Conservation (phyloP, 2,888 invertebrate species). For the Petrolisthes cinctipes region DNA sequence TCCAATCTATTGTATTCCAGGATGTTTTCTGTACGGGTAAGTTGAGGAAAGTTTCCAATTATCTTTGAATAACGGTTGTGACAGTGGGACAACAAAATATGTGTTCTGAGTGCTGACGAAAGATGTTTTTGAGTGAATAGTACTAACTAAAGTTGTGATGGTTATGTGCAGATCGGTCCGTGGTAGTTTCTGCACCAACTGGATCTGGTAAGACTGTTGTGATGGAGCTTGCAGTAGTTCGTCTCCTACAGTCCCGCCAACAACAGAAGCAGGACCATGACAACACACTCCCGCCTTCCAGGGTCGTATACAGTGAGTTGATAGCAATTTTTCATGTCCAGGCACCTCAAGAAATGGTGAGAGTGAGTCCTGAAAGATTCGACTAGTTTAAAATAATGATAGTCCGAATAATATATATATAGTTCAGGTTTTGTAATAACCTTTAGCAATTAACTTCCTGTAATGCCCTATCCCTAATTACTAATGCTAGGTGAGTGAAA, state of each 20-base stretch:
- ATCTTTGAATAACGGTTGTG: too few species aligned
- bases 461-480: too few species aligned
- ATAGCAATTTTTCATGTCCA: too few species aligned
- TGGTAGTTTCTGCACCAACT: slow-evolving; percentile 84
- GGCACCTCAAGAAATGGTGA: too few species aligned
- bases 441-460: too few species aligned
- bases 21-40: slow-evolving; percentile 78
- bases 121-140: not conserved
- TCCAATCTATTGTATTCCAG: slow-evolving; percentile 81
- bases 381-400: too few species aligned
- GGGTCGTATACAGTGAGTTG: slow-evolving; percentile 76
- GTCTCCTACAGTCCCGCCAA: slow-evolving; percentile 73
- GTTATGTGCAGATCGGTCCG: slow-evolving; percentile 74
- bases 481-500: too few species aligned
- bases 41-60: not conserved
- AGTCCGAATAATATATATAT: too few species aligned
- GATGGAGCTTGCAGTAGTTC: slow-evolving; percentile 84
- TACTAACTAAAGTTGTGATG: not conserved
- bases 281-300: slow-evolving; percentile 73
- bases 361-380: too few species aligned
- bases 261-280: slow-evolving; percentile 70
- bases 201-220: slow-evolving; percentile 86
- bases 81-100: too few species aligned
- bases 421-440: too few species aligned
- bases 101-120: too few species aligned